A percentile compares a stretch with the other conserved stretches of the same genome.
These are phyloP conservation scores for Epinephelus moara DNA, from an alignment of 2,113 vertebrate species.

Conservation along the genomic window DNA sequence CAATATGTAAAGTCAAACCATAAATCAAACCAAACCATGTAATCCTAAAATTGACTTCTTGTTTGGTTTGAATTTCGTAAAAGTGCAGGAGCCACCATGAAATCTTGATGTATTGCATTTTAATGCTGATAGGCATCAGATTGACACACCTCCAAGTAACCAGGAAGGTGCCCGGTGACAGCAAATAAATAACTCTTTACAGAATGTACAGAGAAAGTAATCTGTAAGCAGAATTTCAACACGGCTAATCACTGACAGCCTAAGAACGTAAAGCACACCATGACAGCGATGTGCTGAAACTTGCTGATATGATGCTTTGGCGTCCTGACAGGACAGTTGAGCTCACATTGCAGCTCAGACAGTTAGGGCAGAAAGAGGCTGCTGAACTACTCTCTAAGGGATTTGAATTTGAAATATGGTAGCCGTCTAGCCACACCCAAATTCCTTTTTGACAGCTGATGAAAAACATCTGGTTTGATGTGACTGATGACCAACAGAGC, in stretches of 20 bases:
- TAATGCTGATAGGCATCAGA: background rate
- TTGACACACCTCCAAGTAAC: background rate
- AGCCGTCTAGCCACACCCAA: conserved; percentile 26
- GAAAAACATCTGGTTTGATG: conserved; percentile 36
- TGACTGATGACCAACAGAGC: background rate
- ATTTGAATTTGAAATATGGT: background rate
- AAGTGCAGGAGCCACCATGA: background rate
- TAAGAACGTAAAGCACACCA: background rate
- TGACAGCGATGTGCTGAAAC: conserved; percentile 7
- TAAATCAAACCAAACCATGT: too few species aligned
- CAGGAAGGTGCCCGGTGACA: background rate
- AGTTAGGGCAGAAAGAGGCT: background rate
- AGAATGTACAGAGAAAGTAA: background rate
- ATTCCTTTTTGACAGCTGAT: conserved; percentile 12
- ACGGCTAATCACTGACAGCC: background rate
- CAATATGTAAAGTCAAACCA: background rate
- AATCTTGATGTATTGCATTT: background rate
- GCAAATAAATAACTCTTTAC: background rate
- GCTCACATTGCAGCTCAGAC: background rate
- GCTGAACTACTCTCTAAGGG: background rate
- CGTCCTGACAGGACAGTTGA: background rate
- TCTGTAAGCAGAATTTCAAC: background rate
- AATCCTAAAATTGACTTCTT: background rate
- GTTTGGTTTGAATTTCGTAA: background rate
- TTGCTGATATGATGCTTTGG: background rate